Conservation (phyloP, 2,888 invertebrate genomes). For the Timandra comae region DNA sequence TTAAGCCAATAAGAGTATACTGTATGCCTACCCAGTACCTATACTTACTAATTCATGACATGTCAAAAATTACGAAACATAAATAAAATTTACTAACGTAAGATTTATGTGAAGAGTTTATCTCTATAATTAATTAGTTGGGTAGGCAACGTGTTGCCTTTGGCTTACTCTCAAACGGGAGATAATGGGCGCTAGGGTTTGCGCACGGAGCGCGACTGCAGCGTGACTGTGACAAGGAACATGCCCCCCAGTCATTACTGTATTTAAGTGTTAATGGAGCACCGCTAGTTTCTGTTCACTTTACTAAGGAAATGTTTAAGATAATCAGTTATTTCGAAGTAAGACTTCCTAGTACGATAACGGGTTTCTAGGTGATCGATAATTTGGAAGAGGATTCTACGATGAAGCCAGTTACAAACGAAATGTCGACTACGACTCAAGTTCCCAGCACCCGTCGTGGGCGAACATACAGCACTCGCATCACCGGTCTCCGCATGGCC, state of each 20-base stretch:
- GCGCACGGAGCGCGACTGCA: conserved; percentile 41
- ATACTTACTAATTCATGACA: no score
- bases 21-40: no score
- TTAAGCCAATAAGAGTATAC: no score
- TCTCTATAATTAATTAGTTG: no score
- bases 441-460: conserved; percentile 35
- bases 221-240: conserved; percentile 37
- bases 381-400: conserved; percentile 48
- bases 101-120: no score
- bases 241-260: conserved; percentile 33
- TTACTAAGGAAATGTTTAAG: conserved; percentile 9
- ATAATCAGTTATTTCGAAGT: not conserved
- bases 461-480: conserved; percentile 74
- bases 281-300: conserved; percentile 22
- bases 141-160: no score
- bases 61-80: no score
- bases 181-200: conserved; percentile 44
- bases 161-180: conserved; percentile 45
- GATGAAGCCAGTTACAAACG: conserved; percentile 23
- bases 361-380: conserved; percentile 49
- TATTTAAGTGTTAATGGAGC: conserved; percentile 31
- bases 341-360: no score
- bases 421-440: conserved; percentile 15
- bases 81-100: no score
- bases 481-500: conserved; percentile 86